Base-by-base conservation (phyloP, 2,797 vertebrate species). In the Pantherophis vulpinus region DNA sequence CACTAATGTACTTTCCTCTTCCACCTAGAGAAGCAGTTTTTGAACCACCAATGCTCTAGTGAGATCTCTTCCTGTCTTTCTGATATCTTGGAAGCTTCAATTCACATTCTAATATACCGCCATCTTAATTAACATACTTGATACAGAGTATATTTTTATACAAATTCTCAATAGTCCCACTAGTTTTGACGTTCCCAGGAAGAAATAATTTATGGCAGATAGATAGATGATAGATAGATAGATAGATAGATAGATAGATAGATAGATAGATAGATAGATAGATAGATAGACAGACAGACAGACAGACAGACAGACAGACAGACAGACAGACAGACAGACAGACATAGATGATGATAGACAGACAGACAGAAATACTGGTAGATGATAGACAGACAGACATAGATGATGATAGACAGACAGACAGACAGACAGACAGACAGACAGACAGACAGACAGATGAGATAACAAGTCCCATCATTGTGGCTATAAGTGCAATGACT, bases 291-390 rank as follows among this genome's bases (percentile, higher is more conserved):
- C 2, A 23, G 20, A 8, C 0, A 23, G 58, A 9, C 0, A 60
- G 20, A 8, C 0, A 60, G 58, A 0, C 1, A 23, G 20, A 2
- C 5, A 23, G 58, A 3, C 7, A 59, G 20, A 2, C 0, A 60
- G 59, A 3, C 2, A 60, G 59, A 1, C 0, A 60, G 59, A 1
- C 14, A 58, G 56, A 2, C 14, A 58, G 56, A 2, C 3, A 58
- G 56, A 8, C 14, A 59, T 54, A 51, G 51, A 55, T 55, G 59
- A 56, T 56, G 23, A 6, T 11, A 59, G 58, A 7, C 58, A 59
- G 58, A 7, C 18, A 4, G 58, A 7, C 18, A 4, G 47, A 47
- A 47, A 47, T 47, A 47, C 47, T 47, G 47, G 14, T 55, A 55
- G 55, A 56, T 56, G 55, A 56, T 56, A 20, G 58, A 23, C 18